Percentiles rank a stretch among this genome's conserved stretches.
Evolutionary conservation across 2,797 vertebrate genomes (phyloP).

Genomic region (Spinus pinus): DNA sequence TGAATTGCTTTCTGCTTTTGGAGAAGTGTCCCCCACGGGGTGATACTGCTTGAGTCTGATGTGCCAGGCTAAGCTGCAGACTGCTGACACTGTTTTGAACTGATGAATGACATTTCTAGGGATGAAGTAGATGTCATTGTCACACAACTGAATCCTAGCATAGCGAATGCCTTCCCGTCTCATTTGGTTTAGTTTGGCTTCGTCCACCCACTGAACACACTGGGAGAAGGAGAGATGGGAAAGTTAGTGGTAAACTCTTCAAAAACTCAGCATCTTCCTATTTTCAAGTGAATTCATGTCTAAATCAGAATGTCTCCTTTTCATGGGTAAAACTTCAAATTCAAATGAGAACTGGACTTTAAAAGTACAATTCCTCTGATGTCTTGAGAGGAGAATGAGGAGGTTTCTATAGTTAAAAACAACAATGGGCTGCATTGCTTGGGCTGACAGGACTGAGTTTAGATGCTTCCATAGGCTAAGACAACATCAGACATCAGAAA

Average conservation of each 20-base stretch:
- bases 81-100: constrained; percentile 98
- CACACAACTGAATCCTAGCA: constrained; percentile 89
- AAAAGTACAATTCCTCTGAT: background rate
- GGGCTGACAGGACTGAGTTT: background rate
- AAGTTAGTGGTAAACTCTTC: constrained; percentile 27
- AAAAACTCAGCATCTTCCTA: background rate
- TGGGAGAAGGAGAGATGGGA: constrained; percentile 60
- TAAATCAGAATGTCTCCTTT: background rate
- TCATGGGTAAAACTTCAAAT: background rate
- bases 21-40: constrained; percentile 70
- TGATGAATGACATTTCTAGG: constrained; percentile 98
- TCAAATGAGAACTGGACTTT: background rate
- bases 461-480: background rate
- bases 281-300: background rate
- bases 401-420: background rate
- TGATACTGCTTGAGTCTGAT: constrained; percentile 94
- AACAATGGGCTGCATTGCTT: background rate
- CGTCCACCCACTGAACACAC: constrained; percentile 93
- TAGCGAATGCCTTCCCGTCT: constrained; percentile 96
- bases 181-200: constrained; percentile 98
- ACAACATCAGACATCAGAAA: background rate
- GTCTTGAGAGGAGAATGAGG: background rate
- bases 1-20: constrained; percentile 67
- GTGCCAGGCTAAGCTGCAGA: constrained; percentile 98
- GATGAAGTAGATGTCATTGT: constrained; percentile 99